Evolutionary conservation across 2,888 invertebrate genomes (phyloP).

Genomic region (Terebella lapidaria): DNA sequence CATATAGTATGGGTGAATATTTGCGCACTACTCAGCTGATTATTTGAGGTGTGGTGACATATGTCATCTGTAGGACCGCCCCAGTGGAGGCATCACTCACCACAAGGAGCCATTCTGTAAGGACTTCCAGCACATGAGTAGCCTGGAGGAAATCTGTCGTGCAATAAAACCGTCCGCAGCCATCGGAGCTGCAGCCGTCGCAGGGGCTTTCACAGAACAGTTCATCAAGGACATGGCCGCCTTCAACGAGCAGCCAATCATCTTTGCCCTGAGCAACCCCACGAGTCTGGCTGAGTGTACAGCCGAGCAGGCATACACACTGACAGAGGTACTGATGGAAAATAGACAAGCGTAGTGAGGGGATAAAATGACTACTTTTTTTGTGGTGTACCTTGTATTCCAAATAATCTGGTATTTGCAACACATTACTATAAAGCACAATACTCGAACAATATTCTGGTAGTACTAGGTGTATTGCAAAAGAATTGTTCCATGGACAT

Average conservation of each 20-base stretch:
- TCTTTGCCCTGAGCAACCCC: slow-evolving; percentile 97
- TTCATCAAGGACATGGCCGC: slow-evolving; percentile 82
- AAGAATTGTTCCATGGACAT: too few species aligned
- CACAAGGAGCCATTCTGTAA: slow-evolving; percentile 76
- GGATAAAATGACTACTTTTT: not conserved
- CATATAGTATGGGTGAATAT: too few species aligned
- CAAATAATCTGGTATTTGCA: too few species aligned
- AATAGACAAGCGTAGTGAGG: not conserved
- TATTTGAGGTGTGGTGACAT: not conserved
- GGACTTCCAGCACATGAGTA: slow-evolving; percentile 63
- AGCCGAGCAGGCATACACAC: slow-evolving; percentile 92
- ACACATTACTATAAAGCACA: too few species aligned
- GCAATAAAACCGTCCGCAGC: slow-evolving; percentile 80
- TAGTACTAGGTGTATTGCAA: too few species aligned
- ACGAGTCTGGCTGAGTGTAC: slow-evolving; percentile 98
- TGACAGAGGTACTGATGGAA: slow-evolving; percentile 10
- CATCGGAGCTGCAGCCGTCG: slow-evolving; percentile 90
- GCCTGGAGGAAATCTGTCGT: slow-evolving; percentile 75
- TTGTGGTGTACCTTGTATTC: too few species aligned
- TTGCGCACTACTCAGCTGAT: too few species aligned
- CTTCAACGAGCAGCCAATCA: slow-evolving; percentile 79
- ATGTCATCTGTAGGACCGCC: slow-evolving; percentile 59
- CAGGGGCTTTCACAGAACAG: slow-evolving; percentile 73
- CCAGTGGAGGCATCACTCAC: slow-evolving; percentile 64
- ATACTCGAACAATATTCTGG: too few species aligned